Base-by-base conservation (phyloP, 2,113 vertebrate genomes). In the Chascanopsetta lugubris region DNA sequence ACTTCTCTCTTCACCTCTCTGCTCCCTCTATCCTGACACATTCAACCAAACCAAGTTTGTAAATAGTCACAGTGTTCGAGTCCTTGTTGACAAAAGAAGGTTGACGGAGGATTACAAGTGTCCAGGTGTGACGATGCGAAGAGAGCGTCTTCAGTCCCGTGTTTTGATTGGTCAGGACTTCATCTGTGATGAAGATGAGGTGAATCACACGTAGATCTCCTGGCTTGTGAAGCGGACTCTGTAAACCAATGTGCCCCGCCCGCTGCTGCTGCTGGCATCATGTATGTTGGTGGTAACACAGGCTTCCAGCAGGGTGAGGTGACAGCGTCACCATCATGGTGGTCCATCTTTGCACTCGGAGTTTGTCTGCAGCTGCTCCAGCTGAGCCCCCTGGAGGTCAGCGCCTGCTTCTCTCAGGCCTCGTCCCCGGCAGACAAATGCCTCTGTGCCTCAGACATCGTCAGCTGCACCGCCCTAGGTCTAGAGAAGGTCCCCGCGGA, bases 391-490 rank as follows among this genome's bases (percentile, higher is more conserved):
- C 71, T 55, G 27, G 55, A 8, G 0, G 53, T 24, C 12, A 17
- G 61, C 56, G 2, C 48, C 56, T 94, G 95, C 75, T 92, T 90
- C 5, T 0, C 62, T 0, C 70, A 47, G 7, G 46, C 4, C 59
- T n/a, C 69, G 21, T 2, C 38, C 17, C 17, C 10, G 51, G 34
- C 3, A 0, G 50, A 5, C 3, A 4, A 26, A 0, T 99, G 97
- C 61, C 89, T 98, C 74, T 95, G 95, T 55, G 93, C 95, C 30
- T 92, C 95, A 0, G 97, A 99, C 72, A 91, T 99, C 50, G 87
- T 99, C 58, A 98, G 95, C 91, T 99, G 97, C 85, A 92, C 91
- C 51, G 93, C 76, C 51, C 77, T 76, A 49, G 90, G 38, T 12
- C 91, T 98, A 59, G 86, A 88, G 6, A 24, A 1, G 2, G 86